Conservation (phyloP, 1,140 invertebrate species). For the Mya arenaria region DNA sequence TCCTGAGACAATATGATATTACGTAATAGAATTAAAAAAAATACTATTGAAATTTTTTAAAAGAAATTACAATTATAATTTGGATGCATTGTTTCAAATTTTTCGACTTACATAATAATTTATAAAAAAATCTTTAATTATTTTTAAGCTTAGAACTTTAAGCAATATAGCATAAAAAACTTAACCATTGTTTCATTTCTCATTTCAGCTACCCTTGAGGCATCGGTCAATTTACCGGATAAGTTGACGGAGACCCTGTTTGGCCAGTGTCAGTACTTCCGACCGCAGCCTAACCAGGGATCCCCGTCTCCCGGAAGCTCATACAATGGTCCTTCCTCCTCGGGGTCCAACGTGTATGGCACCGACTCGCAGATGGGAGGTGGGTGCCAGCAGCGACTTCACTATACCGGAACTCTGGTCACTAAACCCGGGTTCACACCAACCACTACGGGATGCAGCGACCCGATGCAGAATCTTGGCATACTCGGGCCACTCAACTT, state of each 20-base stretch:
- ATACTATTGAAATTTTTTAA: too few species aligned
- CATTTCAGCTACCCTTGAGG: slow-evolving; percentile 70
- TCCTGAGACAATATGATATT: too few species aligned
- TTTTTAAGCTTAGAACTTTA: too few species aligned
- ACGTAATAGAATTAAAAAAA: too few species aligned
- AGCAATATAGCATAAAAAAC: too few species aligned
- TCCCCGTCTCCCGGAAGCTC: slow-evolving; percentile 61
- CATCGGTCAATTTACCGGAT: slow-evolving; percentile 76
- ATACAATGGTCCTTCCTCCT: slow-evolving; percentile 49
- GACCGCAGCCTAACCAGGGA: slow-evolving; percentile 49
- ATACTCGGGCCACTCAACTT: slow-evolving; percentile 75
- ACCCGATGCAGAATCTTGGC: slow-evolving; percentile 58
- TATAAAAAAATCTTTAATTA: too few species aligned
- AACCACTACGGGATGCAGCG: slow-evolving; percentile 64
- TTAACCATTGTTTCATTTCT: too few species aligned
- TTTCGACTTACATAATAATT: too few species aligned
- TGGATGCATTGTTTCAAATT: too few species aligned
- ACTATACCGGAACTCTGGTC: slow-evolving; percentile 80
- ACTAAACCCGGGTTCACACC: slow-evolving; percentile 69
- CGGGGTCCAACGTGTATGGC: slow-evolving; percentile 4
- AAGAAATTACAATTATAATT: too few species aligned
- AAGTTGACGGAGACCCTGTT: slow-evolving; percentile 65
- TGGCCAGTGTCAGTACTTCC: slow-evolving; percentile 60
- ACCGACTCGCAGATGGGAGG: slow-evolving; percentile 29
- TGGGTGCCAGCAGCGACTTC: slow-evolving; percentile 75